Evolutionary conservation across 2,113 vertebrate genomes (phyloP).

Genomic region (Aleadryas rufinucha): DNA sequence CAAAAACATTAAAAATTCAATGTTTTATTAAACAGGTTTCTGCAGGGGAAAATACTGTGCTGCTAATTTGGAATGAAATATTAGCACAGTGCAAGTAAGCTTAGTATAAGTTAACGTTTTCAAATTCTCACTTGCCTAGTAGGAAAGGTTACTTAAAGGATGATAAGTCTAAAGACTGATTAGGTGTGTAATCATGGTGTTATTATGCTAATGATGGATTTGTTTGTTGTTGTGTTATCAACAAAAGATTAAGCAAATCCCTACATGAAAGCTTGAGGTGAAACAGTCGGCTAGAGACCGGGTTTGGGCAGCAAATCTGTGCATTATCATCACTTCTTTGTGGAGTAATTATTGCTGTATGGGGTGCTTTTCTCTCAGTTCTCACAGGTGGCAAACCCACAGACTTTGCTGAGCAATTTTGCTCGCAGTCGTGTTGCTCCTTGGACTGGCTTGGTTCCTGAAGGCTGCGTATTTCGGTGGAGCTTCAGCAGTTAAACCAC

Average conservation of each 20-base stretch:
- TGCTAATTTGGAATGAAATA: constrained; percentile 18
- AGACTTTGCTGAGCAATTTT: neutral
- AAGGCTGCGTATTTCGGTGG: neutral
- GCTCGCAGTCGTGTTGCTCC: neutral
- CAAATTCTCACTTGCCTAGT: neutral
- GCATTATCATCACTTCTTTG: neutral
- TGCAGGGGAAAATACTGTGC: neutral
- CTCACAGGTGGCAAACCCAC: neutral
- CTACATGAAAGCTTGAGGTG: neutral
- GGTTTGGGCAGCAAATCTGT: neutral
- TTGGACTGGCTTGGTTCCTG: neutral
- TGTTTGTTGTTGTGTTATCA: constrained; percentile 13
- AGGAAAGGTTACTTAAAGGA: constrained; percentile 13
- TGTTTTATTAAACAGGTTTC: constrained; percentile 39
- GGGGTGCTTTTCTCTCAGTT: neutral
- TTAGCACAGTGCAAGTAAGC: neutral
- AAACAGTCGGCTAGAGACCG: neutral
- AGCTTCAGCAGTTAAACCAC: neutral
- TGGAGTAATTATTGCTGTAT: neutral
- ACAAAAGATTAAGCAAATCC: constrained; percentile 34
- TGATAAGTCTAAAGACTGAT: constrained; percentile 71
- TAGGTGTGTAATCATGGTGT: constrained; percentile 71
- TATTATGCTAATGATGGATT: constrained; percentile 70
- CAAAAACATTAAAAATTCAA: constrained; percentile 28
- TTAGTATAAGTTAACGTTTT: neutral